phyloP scores from a whole-genome alignment of 1,140 invertebrate species.

The Brachionus angularis region DNA sequence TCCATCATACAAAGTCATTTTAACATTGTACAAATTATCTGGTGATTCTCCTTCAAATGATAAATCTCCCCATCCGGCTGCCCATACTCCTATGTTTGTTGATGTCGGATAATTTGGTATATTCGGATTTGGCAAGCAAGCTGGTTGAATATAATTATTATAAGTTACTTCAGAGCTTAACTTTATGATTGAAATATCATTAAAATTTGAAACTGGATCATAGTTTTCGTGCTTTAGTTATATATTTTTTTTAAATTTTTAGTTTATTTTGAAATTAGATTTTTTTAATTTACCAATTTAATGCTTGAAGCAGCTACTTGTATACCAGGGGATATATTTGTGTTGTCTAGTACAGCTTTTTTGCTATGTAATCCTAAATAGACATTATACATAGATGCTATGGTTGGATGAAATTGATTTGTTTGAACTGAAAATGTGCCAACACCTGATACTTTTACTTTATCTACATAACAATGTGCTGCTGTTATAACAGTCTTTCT shows the following conservation, averaged over 20 bases:
- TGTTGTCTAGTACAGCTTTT: not conserved
- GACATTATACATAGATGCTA: not conserved
- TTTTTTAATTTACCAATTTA: too few relatives aligned
- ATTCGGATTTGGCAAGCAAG: not conserved
- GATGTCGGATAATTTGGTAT: not conserved
- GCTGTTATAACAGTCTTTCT: conserved; percentile 70
- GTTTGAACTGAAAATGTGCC: not conserved
- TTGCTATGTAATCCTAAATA: not conserved
- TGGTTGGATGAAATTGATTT: conserved; percentile 4
- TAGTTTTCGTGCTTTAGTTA: too few relatives aligned
- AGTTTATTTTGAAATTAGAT: too few relatives aligned
- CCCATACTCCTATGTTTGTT: not conserved
- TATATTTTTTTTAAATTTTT: too few relatives aligned
- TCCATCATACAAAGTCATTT: conserved; percentile 5
- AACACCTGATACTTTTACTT: not conserved
- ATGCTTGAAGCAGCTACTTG: conserved; percentile 1
- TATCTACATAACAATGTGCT: conserved; percentile 64
- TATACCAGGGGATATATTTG: too few relatives aligned
- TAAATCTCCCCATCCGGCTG: not conserved
- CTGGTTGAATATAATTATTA: not conserved
- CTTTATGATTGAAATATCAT: conserved; percentile 1
- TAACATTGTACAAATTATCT: not conserved
- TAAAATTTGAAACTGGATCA: too few relatives aligned
- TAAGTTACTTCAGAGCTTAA: not conserved
- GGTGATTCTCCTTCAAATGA: not conserved